Percentiles rank a stretch among this genome's conserved stretches.
Conservation (phyloP, 2,797 vertebrate genomes). For the Scolopax rusticola region DNA sequence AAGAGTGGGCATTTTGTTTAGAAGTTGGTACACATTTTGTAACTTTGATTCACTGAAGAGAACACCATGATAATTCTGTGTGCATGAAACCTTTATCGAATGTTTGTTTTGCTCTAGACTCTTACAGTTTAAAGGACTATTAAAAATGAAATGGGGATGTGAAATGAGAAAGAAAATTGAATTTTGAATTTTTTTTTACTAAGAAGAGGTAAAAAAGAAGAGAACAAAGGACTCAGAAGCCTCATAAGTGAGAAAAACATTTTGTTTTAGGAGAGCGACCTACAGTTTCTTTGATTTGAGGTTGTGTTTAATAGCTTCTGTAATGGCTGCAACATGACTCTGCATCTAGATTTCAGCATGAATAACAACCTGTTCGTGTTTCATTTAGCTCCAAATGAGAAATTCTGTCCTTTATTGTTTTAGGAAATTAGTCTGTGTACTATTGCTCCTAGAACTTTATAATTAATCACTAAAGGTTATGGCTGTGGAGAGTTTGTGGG, state of each 20-base stretch:
- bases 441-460: conserved; percentile 80
- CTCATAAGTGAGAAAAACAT: conserved; percentile 44
- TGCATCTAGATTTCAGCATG: conserved; percentile 85
- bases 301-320: conserved; percentile 82
- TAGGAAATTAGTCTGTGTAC: conserved; percentile 84
- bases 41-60: background rate
- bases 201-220: background rate
- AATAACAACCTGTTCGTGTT: conserved; percentile 81
- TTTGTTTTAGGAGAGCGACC: conserved; percentile 74
- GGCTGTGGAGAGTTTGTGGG: conserved; percentile 77
- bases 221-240: conserved; percentile 34
- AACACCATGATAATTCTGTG: background rate
- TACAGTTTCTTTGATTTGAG: conserved; percentile 77
- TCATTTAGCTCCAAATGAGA: conserved; percentile 82
- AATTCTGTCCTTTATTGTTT: conserved; percentile 85
- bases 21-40: background rate
- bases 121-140: conserved; percentile 39
- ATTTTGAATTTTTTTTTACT: conserved; percentile 29
- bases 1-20: background rate
- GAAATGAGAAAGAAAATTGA: conserved; percentile 64
- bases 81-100: background rate
- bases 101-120: conserved; percentile 50
- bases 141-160: conserved; percentile 30
- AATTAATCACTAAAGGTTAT: conserved; percentile 83
- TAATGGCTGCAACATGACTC: conserved; percentile 85